Base-by-base conservation (phyloP, 2,113 vertebrate species). In the Ranitomeya imitator region DNA sequence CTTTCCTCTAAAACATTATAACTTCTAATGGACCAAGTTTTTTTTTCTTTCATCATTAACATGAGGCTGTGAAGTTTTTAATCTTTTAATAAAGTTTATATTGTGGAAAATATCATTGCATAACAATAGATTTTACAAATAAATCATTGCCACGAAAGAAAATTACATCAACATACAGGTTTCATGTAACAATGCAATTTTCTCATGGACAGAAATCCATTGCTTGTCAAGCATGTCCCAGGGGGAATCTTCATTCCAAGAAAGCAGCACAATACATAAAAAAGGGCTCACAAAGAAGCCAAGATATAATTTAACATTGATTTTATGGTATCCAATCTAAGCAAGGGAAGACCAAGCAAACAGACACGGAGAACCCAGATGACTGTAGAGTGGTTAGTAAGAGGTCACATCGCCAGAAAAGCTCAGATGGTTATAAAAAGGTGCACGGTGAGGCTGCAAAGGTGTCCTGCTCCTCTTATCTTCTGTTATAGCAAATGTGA, bases 291-390 rank as follows among this genome's bases (percentile, higher is more conserved):
- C 26, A 31, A 31, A 31, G 26, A 31, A 31, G 45, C 7, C 0
- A 63, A 63, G 57, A 86, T 78, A 86, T 78, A 86, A 86, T 78
- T 86, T 78, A 73, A 86, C 73, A 86, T 78, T 78, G 85, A 61
- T 86, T 78, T 78, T 78, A 63, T 78, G 59, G 59, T 19, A 52
- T 55, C 65, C 73, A 52, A 86, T 78, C 55, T 78, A 60, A 23
- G 37, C 23, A 31, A 63, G 31, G n/a, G 13, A 57, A 78, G 7
- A 63, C 4, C 37, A 61, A 78, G 73, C 21, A 78, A 86, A 78
- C 31, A 77, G 55, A 23, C 55, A 86, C 54, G 51, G 14, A 78
- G 55, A 23, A 37, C 10, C 45, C 65, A 71, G 82, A 85, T 31
- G 21, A 7, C 61, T 63, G n/a, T 13, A 51, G 4, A 86, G 26